Base-by-base conservation (phyloP, 2,888 invertebrate species). In the Alitta virens region DNA sequence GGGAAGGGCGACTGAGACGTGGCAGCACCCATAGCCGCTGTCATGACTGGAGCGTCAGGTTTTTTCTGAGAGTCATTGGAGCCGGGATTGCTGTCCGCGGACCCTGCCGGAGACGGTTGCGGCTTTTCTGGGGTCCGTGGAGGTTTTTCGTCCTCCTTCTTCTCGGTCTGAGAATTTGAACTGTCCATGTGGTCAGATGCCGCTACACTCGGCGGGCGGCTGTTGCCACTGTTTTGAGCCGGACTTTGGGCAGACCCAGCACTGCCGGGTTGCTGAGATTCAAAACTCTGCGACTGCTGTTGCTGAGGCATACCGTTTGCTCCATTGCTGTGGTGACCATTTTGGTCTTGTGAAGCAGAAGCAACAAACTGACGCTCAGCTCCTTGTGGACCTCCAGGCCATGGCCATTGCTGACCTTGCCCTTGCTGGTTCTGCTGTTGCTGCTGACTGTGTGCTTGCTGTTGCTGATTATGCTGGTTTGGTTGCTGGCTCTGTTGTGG, bases 51-150 rank as follows among this genome's bases (percentile, higher is more conserved):
- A n/a, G 7, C 54, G 26, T 43, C 54, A 21, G 54, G 33, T 25
- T 46, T 52, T 14, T 60, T 53, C 43, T 54, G 60, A 54, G 38
- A 60, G 54, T 23, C 26, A 33, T 12, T 33, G 5, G 33, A 33
- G 5, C 33, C 33, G 5, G 52, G 24, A 24, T 25, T 52, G 23
- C n/a, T 16, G 18, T 21, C n/a, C 12, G 52, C 52, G 5, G 25
- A 23, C 23, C n/a, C 26, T 5, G n/a, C 52, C 7, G 52, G 23
- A 5, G n/a, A 25, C 5, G 18, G 52, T n/a, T 52, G 23, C 9
- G 27, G 27, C 33, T 63, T 58, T 16, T 60, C 58, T 23, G 24
- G 49, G 49, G 18, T 61, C 33, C 12, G 33, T 12, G 33, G 33
- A 12, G 33, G 33, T 33, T 33, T 33, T 12, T 33, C 33, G 33